Evolutionary conservation across 1,140 invertebrate species (phyloP), one percentile per base, ranked within the genome.

Genomic region (Trichomalopsis sarcophagae): DNA sequence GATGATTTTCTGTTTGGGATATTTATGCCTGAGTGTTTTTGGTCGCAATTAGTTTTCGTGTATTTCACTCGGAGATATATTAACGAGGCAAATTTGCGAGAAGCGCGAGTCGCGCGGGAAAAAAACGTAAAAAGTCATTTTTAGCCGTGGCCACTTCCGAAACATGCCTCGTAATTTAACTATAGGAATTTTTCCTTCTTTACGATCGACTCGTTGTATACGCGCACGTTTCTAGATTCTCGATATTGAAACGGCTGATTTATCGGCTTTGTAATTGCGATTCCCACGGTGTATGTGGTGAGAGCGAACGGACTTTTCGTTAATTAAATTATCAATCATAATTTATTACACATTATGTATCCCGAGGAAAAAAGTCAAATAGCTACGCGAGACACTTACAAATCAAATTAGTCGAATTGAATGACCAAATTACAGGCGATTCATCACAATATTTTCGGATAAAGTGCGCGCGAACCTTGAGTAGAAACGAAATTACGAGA

Each of bases 301-400:
- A 71, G 27, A n/a, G 14, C 21, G 55, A 33, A 33, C 13, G 9
- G 17, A 30, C 27, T n/a, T 30, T 71, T 71, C 27, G 7, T 30
- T 71, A 71, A 71, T 71, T 71, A 71, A 71, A 71, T 71, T 71
- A 71, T 71, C 68, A 71, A 30, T 71, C 23, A 71, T 33, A 30
- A 30, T 71, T 71, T 30, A 71, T 71, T 17, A 30, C 68, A 14
- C 17, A 71, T 71, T 71, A 71, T 30, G 10, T 71, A 2, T 30
- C 30, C 17, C 17, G 17, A 84, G 27, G 73, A 84, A 73, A 78
- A 84, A 21, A 40, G 30, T n/a, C 36, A 5, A 11, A 30, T 44
- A 14, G 1, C 73, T 1, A 9, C 36, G 33, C 36, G 13, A 74
- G 30, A 74, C n/a, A 74, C 66, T 33, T 82, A 36, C 68, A n/a